These are phyloP conservation scores for Phoeniculus purpureus DNA, from an alignment of 2,797 vertebrate species.

Conservation along the genomic window DNA sequence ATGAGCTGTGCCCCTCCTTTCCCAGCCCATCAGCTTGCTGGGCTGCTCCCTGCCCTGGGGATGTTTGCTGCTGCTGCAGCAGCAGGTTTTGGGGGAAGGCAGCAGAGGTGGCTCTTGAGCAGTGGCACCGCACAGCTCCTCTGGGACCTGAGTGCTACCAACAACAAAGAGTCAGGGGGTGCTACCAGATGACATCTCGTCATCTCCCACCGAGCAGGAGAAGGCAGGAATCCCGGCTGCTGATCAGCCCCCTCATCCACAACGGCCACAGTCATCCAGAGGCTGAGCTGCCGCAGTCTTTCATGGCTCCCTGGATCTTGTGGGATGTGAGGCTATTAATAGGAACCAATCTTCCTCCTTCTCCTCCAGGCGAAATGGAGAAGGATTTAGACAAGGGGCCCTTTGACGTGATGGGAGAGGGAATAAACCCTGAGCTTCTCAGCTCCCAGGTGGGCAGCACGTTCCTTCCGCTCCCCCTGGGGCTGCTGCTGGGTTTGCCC, in stretches of 20 bases:
- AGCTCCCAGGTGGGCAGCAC: background rate
- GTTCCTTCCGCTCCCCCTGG: background rate
- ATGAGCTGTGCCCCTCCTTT: background rate
- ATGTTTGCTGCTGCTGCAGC: background rate
- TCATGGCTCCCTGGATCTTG: constrained; percentile 54
- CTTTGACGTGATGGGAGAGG: constrained; percentile 53
- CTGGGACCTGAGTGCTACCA: background rate
- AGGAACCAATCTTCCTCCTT: constrained; percentile 57
- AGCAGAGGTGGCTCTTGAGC: background rate
- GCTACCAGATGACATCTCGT: background rate
- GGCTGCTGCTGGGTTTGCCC: background rate
- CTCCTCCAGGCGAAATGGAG: constrained; percentile 56
- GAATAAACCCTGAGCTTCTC: constrained; percentile 19
- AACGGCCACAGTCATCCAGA: constrained; percentile 56
- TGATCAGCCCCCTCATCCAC: constrained; percentile 50
- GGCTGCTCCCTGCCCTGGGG: background rate
- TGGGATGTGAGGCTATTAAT: constrained; percentile 65
- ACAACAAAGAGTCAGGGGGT: background rate
- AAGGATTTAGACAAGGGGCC: constrained; percentile 48
- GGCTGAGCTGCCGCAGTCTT: constrained; percentile 58
- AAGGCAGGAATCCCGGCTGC: constrained; percentile 49
- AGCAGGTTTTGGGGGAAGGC: background rate
- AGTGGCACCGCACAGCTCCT: background rate
- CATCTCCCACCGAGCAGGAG: background rate
- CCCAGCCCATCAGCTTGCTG: background rate